phyloP scores from a whole-genome alignment of 2,113 vertebrate genomes.

The Dasypus novemcinctus region DNA sequence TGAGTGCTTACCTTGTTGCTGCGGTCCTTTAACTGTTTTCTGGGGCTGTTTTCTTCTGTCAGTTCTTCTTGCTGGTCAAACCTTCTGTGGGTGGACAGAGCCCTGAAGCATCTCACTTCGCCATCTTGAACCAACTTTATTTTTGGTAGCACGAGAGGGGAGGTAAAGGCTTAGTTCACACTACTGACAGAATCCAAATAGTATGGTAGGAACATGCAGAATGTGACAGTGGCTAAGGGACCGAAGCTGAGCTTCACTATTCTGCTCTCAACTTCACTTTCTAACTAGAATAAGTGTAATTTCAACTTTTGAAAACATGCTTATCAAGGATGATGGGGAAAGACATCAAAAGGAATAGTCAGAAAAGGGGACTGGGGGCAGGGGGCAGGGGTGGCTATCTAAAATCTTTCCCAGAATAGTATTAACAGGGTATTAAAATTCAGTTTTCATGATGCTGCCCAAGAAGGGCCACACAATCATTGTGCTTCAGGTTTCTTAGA shows the following conservation, averaged over 20 bases:
- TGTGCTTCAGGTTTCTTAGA: background rate
- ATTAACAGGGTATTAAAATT: background rate
- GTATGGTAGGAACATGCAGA: fast-evolving
- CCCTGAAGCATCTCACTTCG: too few species aligned
- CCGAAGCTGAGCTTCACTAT: background rate
- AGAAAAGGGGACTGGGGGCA: fast-evolving
- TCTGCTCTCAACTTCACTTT: background rate
- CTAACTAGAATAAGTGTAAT: background rate
- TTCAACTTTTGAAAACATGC: background rate
- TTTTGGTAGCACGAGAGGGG: background rate
- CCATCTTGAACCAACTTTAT: background rate
- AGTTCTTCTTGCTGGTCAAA: too few species aligned
- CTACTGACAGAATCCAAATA: fast-evolving
- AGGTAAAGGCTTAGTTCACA: background rate
- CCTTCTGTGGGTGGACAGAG: too few species aligned
- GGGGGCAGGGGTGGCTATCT: background rate
- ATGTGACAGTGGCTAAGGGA: background rate
- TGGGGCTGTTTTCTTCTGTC: too few species aligned
- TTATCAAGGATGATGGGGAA: background rate
- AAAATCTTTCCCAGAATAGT: background rate
- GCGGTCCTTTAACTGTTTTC: too few species aligned
- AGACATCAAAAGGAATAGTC: background rate
- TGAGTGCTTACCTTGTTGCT: too few species aligned
- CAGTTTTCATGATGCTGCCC: background rate
- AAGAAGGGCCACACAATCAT: too few species aligned